phyloP scores from a whole-genome alignment of 2,888 invertebrate genomes.

The Achlya flavicornis region DNA sequence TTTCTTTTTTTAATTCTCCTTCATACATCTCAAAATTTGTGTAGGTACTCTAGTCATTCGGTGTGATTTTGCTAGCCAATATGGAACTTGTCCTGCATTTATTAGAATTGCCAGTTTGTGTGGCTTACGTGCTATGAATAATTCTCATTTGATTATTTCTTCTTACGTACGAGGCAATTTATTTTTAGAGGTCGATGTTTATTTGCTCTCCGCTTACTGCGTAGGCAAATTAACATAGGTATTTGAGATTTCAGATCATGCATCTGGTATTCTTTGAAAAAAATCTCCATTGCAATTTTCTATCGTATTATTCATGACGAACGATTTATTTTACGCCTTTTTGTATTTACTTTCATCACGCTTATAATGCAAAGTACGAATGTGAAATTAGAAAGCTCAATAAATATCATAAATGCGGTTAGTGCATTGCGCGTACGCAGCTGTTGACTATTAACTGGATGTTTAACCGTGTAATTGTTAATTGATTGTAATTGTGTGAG shows the following conservation, averaged over 20 bases:
- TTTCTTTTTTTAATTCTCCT: background rate
- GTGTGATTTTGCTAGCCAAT: background rate
- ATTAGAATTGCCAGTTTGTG: background rate
- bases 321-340: background rate
- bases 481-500: background rate
- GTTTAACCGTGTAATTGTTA: background rate
- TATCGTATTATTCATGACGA: background rate
- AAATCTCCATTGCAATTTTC: background rate
- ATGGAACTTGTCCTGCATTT: background rate
- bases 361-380: background rate
- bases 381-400: conserved; percentile 10
- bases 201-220: background rate
- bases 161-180: conserved; percentile 7
- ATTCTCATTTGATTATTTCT: conserved; percentile 3
- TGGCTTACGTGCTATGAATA: conserved; percentile 1
- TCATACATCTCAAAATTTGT: background rate
- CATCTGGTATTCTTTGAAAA: background rate
- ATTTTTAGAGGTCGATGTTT: conserved; percentile 8
- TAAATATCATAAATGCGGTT: background rate
- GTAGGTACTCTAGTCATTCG: background rate
- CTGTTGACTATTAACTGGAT: background rate
- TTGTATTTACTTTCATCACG: background rate
- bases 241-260: background rate
- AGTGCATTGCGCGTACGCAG: background rate
- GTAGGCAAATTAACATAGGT: background rate